These are phyloP conservation scores for Philhelius pedissequus DNA, from an alignment of 2,888 invertebrate genomes.

Conservation along the genomic window DNA sequence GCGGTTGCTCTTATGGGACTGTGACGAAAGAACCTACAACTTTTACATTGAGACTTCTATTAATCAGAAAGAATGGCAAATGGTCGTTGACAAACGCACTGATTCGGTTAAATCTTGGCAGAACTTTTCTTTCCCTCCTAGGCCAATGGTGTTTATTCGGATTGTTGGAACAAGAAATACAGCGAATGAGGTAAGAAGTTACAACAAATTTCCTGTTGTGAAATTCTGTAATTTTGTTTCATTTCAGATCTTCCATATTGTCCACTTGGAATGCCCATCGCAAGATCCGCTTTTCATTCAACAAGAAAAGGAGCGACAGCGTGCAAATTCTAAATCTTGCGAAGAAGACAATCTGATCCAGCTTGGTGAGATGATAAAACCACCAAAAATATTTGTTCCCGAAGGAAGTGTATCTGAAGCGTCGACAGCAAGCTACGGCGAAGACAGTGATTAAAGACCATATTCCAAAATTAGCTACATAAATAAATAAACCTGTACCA, in stretches of 20 bases:
- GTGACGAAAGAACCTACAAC: conserved; percentile 95
- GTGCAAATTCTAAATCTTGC: conserved; percentile 15
- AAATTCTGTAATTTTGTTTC: not conserved
- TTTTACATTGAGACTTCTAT: conserved; percentile 97
- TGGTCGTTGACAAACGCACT: conserved; percentile 91
- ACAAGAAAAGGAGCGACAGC: conserved; percentile 42
- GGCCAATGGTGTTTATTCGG: conserved; percentile 94
- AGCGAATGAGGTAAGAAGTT: conserved; percentile 90
- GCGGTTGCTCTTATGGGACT: conserved; percentile 97
- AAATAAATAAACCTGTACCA: conserved; percentile 25
- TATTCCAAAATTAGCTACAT: conserved; percentile 5
- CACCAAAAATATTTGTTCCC: conserved; percentile 5
- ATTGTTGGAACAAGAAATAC: conserved; percentile 98
- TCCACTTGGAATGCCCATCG: conserved; percentile 97
- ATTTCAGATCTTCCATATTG: conserved; percentile 95
- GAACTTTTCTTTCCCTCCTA: conserved; percentile 88
- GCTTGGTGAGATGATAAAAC: conserved; percentile 28
- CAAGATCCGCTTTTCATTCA: conserved; percentile 78
- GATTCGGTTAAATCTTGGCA: conserved; percentile 97
- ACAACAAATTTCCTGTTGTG: not conserved
- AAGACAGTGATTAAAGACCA: conserved; percentile 28
- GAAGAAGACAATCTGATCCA: conserved; percentile 61
- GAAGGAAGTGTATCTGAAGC: conserved; percentile 49
- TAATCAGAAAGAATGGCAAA: conserved; percentile 95
- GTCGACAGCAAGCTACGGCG: conserved; percentile 32